Percentiles rank a stretch among this genome's conserved stretches.
Conservation (phyloP, 2,797 vertebrate genomes). For the Oreochromis grahami region DNA sequence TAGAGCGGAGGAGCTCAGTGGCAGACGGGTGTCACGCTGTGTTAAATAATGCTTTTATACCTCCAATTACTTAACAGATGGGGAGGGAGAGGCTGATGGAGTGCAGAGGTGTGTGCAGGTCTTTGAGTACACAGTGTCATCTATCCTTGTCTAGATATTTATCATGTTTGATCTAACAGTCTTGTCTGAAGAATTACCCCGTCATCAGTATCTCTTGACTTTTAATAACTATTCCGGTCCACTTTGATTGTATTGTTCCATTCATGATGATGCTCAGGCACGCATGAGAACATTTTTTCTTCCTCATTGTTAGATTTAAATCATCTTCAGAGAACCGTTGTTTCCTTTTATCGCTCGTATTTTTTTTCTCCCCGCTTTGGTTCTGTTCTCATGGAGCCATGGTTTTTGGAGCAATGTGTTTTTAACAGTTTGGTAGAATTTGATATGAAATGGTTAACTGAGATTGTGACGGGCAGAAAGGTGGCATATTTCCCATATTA, state of each 20-base stretch:
- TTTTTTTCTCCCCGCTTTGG: background rate
- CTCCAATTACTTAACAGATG: slow-evolving; percentile 29
- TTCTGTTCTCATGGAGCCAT: background rate
- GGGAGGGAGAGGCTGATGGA: background rate
- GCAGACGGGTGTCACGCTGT: slow-evolving; percentile 17
- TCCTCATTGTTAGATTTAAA: background rate
- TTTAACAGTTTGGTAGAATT: background rate
- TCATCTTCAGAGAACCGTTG: background rate
- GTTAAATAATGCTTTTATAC: slow-evolving; percentile 44
- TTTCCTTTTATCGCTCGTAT: background rate
- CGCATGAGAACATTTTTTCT: background rate
- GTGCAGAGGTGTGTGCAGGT: background rate
- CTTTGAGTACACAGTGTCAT: background rate
- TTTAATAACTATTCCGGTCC: background rate
- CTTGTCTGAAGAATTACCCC: background rate
- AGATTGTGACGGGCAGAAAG: background rate
- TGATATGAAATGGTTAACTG: background rate
- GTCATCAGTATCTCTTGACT: background rate
- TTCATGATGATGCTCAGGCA: background rate
- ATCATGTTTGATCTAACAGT: background rate
- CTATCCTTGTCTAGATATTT: background rate
- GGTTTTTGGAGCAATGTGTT: background rate
- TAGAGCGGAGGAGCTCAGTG: slow-evolving; percentile 22
- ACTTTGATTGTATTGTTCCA: background rate
- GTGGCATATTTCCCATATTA: background rate